A percentile compares a stretch with the other conserved stretches of the same genome.
Conservation (phyloP, 2,113 vertebrate genomes). For the Drymodes brunneopygia region DNA sequence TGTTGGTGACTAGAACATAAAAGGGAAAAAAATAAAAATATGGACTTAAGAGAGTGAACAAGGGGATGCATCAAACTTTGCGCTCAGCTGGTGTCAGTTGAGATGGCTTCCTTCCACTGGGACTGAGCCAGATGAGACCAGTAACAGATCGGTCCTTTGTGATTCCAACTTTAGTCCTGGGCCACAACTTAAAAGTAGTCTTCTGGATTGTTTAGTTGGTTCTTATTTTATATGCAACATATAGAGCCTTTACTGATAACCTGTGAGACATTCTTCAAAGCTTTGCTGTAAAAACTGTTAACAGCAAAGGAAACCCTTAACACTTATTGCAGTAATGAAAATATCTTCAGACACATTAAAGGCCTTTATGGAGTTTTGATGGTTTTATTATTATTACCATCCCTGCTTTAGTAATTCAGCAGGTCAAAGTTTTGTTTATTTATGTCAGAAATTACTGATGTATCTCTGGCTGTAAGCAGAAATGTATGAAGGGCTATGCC, state of each 20-base stretch:
- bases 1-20: slow-evolving; percentile 33
- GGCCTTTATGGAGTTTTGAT: slow-evolving; percentile 51
- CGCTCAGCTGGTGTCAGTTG: slow-evolving; percentile 38
- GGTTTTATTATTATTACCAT: slow-evolving; percentile 52
- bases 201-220: slow-evolving; percentile 45
- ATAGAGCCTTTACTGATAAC: slow-evolving; percentile 49
- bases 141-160: neutral
- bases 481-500: neutral
- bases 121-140: neutral
- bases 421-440: slow-evolving; percentile 49
- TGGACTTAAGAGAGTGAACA: neutral
- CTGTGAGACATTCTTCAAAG: slow-evolving; percentile 53
- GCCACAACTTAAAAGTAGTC: slow-evolving; percentile 41
- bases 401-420: slow-evolving; percentile 5
- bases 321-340: slow-evolving; percentile 62
- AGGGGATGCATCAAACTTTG: neutral
- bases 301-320: slow-evolving; percentile 44
- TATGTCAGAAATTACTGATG: slow-evolving; percentile 6
- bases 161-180: neutral
- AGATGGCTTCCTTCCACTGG: neutral
- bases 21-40: neutral
- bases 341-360: slow-evolving; percentile 42
- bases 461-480: slow-evolving; percentile 9
- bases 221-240: slow-evolving; percentile 15
- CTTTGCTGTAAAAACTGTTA: slow-evolving; percentile 48